Evolutionary conservation across 2,113 vertebrate species (phyloP).

Genomic region (Tonatia bakeri): DNA sequence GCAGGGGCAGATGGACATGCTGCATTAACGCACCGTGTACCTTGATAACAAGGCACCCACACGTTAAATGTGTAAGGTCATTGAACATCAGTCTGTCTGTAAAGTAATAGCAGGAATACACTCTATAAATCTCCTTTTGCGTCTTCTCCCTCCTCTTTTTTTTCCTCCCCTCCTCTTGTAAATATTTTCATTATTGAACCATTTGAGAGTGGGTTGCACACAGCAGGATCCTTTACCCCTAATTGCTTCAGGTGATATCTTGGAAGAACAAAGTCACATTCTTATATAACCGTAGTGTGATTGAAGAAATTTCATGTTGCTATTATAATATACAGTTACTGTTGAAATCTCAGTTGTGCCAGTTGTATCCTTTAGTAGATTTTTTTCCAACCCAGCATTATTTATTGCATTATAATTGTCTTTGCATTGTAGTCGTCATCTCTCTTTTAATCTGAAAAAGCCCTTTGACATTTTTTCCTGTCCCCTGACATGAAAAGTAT

Average conservation of each 20-base stretch:
- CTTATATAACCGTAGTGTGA: not conserved
- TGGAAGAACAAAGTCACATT: not conserved
- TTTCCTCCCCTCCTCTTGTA: not conserved
- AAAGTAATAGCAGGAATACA: not conserved
- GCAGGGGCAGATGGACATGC: not conserved
- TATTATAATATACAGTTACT: not conserved
- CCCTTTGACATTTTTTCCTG: not conserved
- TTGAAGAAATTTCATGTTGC: conserved; percentile 1
- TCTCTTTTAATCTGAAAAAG: conserved; percentile 1
- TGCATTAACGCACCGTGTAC: not conserved
- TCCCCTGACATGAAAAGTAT: not conserved
- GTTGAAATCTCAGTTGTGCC: not conserved
- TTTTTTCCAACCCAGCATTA: not conserved
- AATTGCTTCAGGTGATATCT: not conserved
- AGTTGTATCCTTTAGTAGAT: not conserved
- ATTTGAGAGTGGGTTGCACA: not conserved
- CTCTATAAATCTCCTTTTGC: not conserved
- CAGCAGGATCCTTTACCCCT: not conserved
- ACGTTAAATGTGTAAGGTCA: not conserved
- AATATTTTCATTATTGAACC: not conserved
- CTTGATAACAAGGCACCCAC: not conserved
- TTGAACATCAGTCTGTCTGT: not conserved
- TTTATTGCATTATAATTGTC: not conserved
- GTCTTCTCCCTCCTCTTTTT: not conserved
- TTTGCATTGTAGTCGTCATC: not conserved